These are phyloP conservation scores for Tinamus guttatus DNA, from an alignment of 2,113 vertebrate species.

Conservation along the genomic window DNA sequence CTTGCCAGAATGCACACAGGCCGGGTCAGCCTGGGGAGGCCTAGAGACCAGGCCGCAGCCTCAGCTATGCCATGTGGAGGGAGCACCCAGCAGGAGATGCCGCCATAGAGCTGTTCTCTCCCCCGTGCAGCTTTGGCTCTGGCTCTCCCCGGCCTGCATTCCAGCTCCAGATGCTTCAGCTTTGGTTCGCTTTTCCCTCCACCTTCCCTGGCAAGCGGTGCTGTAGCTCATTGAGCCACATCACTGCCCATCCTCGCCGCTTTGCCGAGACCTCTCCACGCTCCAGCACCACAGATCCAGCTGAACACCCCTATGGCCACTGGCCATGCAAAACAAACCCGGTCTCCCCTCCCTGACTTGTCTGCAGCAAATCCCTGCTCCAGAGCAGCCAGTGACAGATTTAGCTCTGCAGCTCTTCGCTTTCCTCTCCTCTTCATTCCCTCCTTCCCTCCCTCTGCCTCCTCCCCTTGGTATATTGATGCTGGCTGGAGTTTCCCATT, in stretches of 20 bases:
- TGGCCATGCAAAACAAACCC: not conserved
- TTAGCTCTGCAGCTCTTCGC: not conserved
- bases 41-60: not conserved
- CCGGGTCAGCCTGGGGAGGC: not conserved
- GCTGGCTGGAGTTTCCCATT: constrained; percentile 79
- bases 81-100: not conserved
- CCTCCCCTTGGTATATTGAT: constrained; percentile 41
- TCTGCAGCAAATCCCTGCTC: not conserved
- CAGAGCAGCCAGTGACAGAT: constrained; percentile 5
- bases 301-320: not conserved
- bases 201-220: not conserved
- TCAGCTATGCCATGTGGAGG: not conserved
- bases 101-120: not conserved
- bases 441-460: not conserved
- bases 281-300: not conserved
- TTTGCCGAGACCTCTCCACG: not conserved
- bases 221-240: not conserved
- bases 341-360: not conserved
- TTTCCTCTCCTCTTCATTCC: constrained; percentile 8
- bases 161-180: not conserved
- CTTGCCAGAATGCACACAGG: no score
- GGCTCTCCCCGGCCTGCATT: no score
- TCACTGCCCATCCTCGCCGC: not conserved
- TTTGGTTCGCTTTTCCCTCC: not conserved
- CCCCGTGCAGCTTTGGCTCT: no score